phyloP scores from a whole-genome alignment of 2,113 vertebrate species.

The Origma solitaria region DNA sequence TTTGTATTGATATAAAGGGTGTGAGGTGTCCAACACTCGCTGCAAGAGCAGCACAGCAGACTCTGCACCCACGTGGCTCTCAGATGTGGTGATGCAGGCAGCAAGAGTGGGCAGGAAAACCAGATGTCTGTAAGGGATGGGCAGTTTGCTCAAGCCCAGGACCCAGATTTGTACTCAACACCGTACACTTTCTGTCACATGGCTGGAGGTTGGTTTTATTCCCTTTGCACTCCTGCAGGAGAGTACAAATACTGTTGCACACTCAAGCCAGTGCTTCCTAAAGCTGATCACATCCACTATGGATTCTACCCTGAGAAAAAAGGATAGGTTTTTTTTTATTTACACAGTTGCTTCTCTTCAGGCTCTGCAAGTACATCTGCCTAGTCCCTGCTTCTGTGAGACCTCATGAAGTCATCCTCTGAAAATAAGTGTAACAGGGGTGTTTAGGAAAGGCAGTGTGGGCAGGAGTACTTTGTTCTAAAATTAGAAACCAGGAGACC shows the following conservation, averaged over 20 bases:
- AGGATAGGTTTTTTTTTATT: background rate
- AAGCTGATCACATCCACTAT: background rate
- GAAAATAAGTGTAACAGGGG: background rate
- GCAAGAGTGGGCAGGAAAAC: background rate
- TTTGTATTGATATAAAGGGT: background rate
- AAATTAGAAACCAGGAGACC: slow-evolving; percentile 30
- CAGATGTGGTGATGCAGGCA: background rate
- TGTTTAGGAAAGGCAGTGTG: background rate
- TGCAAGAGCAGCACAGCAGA: background rate
- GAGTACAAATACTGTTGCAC: background rate
- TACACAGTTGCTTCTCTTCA: background rate
- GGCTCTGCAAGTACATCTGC: background rate
- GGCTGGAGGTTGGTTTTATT: background rate
- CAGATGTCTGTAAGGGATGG: background rate
- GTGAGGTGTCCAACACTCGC: background rate
- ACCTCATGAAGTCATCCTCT: slow-evolving; percentile 2
- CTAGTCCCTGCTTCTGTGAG: background rate
- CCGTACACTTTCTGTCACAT: background rate
- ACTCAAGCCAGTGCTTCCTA: background rate
- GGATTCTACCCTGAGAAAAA: background rate
- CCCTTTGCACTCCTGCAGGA: background rate
- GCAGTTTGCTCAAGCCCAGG: background rate
- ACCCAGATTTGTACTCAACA: background rate
- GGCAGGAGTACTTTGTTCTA: slow-evolving; percentile 19
- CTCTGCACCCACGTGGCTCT: rapidly evolving